Conservation (phyloP, 2,113 vertebrate genomes). For the Pluvianellus socialis region DNA sequence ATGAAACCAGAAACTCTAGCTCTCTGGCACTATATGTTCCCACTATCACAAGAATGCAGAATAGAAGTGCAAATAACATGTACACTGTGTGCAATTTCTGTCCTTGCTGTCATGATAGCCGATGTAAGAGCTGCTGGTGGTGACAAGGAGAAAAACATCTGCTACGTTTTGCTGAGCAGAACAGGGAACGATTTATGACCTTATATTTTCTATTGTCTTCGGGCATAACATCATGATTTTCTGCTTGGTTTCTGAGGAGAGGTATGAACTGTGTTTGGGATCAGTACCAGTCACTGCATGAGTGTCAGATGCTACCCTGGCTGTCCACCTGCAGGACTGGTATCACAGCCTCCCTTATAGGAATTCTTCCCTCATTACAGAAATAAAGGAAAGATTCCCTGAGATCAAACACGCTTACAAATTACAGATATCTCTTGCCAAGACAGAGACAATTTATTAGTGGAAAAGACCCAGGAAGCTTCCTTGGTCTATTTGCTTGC, state of each 20-base stretch:
- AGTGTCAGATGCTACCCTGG: background rate
- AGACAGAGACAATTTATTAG: background rate
- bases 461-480: constrained; percentile 5
- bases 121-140: background rate
- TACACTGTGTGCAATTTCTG: background rate
- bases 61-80: background rate
- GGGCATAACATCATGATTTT: background rate
- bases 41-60: background rate
- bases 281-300: background rate
- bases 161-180: background rate
- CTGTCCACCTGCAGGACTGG: background rate
- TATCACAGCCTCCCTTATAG: background rate
- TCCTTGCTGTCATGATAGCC: background rate
- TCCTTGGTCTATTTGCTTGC: background rate
- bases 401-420: constrained; percentile 1
- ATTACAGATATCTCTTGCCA: background rate
- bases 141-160: background rate
- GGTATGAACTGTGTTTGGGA: background rate
- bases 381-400: background rate
- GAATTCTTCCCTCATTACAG: background rate
- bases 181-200: background rate
- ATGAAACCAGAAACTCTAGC: background rate
- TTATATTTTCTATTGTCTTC: background rate
- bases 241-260: background rate
- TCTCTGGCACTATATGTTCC: background rate